Evolutionary conservation across 2,888 invertebrate species (phyloP).

Genomic region (Pantelozetes paolii): DNA sequence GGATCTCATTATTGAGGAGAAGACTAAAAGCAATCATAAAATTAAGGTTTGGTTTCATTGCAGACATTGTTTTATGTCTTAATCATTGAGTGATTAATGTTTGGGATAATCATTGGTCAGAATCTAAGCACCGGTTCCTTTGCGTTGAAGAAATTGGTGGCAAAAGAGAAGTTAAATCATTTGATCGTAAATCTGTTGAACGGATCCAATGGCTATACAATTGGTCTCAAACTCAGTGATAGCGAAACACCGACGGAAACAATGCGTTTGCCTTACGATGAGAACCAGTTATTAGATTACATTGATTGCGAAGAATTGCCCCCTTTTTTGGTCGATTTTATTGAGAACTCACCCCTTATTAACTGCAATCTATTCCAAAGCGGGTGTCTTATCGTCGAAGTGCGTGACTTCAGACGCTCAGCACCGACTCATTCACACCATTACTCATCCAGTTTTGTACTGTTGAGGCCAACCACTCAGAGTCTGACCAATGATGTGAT

Average conservation of each 20-base stretch:
- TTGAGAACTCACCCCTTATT: constrained; percentile 60
- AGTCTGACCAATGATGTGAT: constrained; percentile 48
- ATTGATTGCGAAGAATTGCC: constrained; percentile 88
- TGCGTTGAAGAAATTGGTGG: constrained; percentile 70
- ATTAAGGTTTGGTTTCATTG: neutral
- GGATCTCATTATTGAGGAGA: constrained; percentile 16
- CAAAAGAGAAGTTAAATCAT: constrained; percentile 78
- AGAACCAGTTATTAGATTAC: constrained; percentile 71
- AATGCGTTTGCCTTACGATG: constrained; percentile 67
- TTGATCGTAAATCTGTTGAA: constrained; percentile 85
- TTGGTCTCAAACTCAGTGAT: constrained; percentile 41
- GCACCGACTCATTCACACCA: constrained; percentile 35
- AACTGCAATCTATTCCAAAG: constrained; percentile 49
- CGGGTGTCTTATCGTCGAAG: constrained; percentile 54
- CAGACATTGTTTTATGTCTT: neutral
- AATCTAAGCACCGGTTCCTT: constrained; percentile 22
- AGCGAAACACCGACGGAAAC: constrained; percentile 48
- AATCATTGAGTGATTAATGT: too few relatives aligned
- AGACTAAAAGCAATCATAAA: neutral
- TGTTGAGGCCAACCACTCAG: constrained; percentile 53
- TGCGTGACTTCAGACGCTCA: constrained; percentile 53
- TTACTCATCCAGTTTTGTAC: constrained; percentile 52
- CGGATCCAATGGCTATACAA: constrained; percentile 83
- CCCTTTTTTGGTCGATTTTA: constrained; percentile 73
- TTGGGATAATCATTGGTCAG: constrained; percentile 7